These are phyloP conservation scores for Dasypogon diadema DNA, from an alignment of 2,888 invertebrate genomes.

Conservation along the genomic window DNA sequence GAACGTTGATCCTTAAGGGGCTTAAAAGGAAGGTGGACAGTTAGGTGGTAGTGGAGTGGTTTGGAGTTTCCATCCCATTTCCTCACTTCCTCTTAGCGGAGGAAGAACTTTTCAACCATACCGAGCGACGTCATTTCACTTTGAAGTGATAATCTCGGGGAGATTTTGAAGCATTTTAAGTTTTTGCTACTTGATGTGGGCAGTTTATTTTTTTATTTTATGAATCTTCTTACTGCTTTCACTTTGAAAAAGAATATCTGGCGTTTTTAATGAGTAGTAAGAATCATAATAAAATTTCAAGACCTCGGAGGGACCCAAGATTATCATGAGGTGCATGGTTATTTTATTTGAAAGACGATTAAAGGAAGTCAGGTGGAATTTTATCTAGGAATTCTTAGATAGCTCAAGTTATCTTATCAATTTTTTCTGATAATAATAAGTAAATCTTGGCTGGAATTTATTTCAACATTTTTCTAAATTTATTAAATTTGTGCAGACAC, in stretches of 20 bases:
- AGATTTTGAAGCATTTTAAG: conserved; percentile 20
- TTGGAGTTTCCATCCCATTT: conserved; percentile 2
- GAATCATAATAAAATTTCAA: no score
- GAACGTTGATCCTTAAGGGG: conserved; percentile 11
- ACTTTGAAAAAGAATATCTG: neutral
- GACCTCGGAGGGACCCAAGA: no score
- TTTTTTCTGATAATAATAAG: no score
- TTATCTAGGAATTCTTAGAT: no score
- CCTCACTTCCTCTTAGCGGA: neutral
- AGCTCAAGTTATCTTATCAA: no score
- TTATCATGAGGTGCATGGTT: no score
- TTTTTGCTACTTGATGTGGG: conserved; percentile 20
- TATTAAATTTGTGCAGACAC: no score
- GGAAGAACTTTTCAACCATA: conserved; percentile 2
- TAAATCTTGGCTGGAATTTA: no score
- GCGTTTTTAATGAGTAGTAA: neutral
- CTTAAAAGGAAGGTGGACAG: neutral
- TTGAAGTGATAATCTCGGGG: conserved; percentile 40
- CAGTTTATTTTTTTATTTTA: conserved; percentile 13
- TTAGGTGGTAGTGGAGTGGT: conserved; percentile 7
- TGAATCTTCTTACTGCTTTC: neutral
- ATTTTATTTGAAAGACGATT: no score
- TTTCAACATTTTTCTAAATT: no score
- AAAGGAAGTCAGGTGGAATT: no score
- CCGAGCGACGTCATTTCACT: conserved; percentile 15